These are phyloP conservation scores for Trachelus iudaicus DNA, from an alignment of 2,888 invertebrate genomes.

Conservation along the genomic window DNA sequence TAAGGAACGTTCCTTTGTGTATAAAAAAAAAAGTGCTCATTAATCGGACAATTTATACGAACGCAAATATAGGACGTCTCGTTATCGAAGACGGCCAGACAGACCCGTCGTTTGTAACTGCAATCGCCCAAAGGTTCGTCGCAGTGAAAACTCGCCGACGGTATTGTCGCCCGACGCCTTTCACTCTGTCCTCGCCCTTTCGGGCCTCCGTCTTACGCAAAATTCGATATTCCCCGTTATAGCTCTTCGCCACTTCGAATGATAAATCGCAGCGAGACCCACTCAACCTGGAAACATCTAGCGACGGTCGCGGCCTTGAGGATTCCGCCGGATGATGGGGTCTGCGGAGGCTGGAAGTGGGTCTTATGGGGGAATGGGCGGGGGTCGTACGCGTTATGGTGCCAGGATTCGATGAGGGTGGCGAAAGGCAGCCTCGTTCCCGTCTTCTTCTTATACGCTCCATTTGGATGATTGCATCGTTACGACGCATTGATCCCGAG, in stretches of 20 bases:
- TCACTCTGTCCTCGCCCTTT: not conserved
- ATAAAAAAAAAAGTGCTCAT: not conserved
- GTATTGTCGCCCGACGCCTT: not conserved
- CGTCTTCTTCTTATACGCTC: slow-evolving; percentile 34
- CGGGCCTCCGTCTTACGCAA: not conserved
- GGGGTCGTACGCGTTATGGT: not conserved
- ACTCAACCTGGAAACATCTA: not conserved
- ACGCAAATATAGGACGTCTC: not conserved
- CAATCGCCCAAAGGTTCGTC: not conserved
- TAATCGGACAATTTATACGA: not conserved
- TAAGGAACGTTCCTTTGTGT: not conserved
- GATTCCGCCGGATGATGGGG: not conserved
- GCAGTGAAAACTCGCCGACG: not conserved
- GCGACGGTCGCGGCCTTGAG: not conserved
- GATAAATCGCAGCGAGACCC: not conserved
- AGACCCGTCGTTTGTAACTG: not conserved
- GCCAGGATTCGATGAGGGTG: not conserved
- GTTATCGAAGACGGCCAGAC: not conserved
- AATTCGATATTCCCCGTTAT: slow-evolving; percentile 1
- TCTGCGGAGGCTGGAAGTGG: not conserved
- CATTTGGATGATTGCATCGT: slow-evolving; percentile 45
- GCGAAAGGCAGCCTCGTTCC: not conserved
- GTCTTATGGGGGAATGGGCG: not conserved
- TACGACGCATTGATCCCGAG: slow-evolving; percentile 25
- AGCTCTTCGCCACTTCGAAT: not conserved